Percentiles rank a stretch among this genome's conserved stretches.
Evolutionary conservation across 1,140 invertebrate species (phyloP).

Genomic region (Drosophila micromelanica): DNA sequence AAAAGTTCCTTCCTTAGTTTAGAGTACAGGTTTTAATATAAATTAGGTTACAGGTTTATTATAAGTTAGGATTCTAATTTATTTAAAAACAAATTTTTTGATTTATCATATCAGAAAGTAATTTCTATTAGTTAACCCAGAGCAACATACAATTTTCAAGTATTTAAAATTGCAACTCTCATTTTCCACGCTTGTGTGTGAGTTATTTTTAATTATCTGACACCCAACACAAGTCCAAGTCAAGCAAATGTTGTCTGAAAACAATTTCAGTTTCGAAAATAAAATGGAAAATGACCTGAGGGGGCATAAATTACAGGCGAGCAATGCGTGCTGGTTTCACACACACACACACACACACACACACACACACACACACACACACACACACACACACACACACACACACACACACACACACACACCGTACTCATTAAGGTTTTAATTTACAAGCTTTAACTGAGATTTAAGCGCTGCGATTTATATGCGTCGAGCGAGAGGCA

Average conservation of each 20-base stretch:
- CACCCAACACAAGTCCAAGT: background rate
- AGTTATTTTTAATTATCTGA: too few relatives aligned
- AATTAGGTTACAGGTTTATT: too few relatives aligned
- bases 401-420: background rate
- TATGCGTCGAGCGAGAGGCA: slow-evolving; percentile 64
- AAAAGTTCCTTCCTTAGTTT: too few relatives aligned
- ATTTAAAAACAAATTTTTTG: too few relatives aligned
- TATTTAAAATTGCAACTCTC: too few relatives aligned
- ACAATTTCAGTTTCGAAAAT: slow-evolving; percentile 7
- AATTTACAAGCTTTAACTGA: slow-evolving; percentile 74
- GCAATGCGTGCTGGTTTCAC: background rate
- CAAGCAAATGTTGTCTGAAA: background rate
- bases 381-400: background rate
- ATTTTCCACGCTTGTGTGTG: too few relatives aligned
- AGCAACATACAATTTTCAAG: too few relatives aligned
- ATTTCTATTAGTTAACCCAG: too few relatives aligned
- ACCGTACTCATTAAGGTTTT: slow-evolving; percentile 78
- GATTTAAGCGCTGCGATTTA: slow-evolving; percentile 77
- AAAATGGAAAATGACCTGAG: slow-evolving; percentile 30
- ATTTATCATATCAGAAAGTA: too few relatives aligned
- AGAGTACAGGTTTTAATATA: too few relatives aligned
- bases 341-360: background rate
- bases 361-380: background rate
- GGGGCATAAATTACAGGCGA: too few relatives aligned
- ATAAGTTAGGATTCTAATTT: too few relatives aligned